These are phyloP conservation scores for Ardeotis arabs DNA, from an alignment of 2,113 vertebrate genomes.

Conservation along the genomic window DNA sequence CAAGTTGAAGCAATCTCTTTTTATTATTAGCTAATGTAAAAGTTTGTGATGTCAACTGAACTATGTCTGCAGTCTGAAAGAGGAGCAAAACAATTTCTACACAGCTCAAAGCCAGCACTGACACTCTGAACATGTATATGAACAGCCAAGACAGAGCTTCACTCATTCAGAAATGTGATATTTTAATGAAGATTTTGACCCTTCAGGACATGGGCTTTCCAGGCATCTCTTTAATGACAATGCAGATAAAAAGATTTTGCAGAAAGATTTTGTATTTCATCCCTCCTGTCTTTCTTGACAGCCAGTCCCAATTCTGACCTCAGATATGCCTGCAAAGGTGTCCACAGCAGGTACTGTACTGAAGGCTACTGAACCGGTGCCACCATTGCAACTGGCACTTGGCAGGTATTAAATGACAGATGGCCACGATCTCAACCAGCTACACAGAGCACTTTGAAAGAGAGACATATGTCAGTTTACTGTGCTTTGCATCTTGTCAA, in stretches of 20 bases:
- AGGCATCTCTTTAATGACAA: background rate
- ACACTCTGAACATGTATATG: background rate
- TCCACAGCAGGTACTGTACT: background rate
- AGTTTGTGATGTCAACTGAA: background rate
- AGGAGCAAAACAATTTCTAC: background rate
- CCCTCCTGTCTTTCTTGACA: background rate
- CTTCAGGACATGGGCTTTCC: background rate
- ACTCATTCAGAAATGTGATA: background rate
- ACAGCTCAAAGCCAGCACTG: background rate
- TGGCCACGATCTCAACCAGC: constrained; percentile 25
- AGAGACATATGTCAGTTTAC: background rate
- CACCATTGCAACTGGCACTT: background rate
- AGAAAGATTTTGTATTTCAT: background rate
- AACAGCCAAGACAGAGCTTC: background rate
- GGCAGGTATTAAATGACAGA: constrained; percentile 40
- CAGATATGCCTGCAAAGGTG: background rate
- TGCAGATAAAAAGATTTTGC: background rate
- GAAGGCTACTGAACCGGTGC: background rate
- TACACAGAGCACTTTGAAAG: background rate
- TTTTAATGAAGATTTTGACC: background rate
- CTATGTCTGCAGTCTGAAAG: background rate
- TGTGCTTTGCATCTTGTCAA: constrained; percentile 7
- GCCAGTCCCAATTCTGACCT: background rate
- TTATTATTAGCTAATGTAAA: background rate
- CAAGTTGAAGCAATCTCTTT: background rate